Evolutionary conservation across 2,113 vertebrate species (phyloP).

Genomic region (Merops nubicus): DNA sequence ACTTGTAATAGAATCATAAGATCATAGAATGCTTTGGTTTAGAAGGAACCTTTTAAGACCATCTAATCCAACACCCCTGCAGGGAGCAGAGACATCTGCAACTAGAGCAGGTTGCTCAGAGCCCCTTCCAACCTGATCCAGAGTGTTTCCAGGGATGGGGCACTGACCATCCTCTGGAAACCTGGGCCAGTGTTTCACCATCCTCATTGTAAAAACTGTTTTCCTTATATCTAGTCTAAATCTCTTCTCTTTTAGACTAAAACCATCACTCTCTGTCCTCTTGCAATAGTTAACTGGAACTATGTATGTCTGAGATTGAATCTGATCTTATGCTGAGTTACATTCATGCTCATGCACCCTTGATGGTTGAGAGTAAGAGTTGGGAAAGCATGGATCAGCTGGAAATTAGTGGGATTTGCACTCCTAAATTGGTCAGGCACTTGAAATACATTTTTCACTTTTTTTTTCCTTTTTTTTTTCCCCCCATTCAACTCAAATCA

Average conservation of each 20-base stretch:
- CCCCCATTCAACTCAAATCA: not conserved
- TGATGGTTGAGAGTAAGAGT: not conserved
- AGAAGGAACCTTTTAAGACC: not conserved
- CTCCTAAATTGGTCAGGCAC: not conserved
- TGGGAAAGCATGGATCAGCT: fast-evolving
- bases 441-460: not conserved
- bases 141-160: not conserved
- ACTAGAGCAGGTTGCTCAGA: not conserved
- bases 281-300: not conserved
- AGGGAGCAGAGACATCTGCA: not conserved
- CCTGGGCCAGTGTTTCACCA: not conserved
- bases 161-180: not conserved
- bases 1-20: not conserved
- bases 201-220: not conserved
- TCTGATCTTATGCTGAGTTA: not conserved
- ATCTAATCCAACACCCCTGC: not conserved
- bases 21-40: not conserved
- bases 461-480: not conserved
- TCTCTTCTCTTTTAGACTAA: not conserved
- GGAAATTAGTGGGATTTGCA: not conserved
- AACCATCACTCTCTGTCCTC: not conserved
- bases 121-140: not conserved
- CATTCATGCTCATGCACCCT: not conserved
- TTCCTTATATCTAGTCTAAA: not conserved
- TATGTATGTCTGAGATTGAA: fast-evolving